Base-by-base conservation (phyloP, 2,113 vertebrate genomes). In the Gnathonemus longibarbis region DNA sequence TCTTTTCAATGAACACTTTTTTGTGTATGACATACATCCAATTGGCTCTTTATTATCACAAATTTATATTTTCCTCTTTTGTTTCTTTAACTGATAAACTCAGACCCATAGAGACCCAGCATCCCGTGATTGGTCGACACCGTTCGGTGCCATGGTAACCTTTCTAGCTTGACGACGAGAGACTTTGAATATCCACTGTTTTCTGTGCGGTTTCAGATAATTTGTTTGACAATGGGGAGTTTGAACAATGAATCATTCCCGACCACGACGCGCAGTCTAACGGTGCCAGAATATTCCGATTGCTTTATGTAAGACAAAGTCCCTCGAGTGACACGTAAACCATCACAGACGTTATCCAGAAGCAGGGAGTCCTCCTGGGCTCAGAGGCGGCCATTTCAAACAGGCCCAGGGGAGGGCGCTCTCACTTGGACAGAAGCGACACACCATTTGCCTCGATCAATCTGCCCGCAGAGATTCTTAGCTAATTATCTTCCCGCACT, bases 211-310 rank as follows among this genome's bases (percentile, higher is more conserved):
- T 56, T 87, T 87, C 85, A 52, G 48, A 53, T 87, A 87, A 87
- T 87, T 87, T 87, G 85, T 87, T 87, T 87, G 85, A 87, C 85
- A 87, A 87, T 87, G 31, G 85, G 48, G 85, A 53, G 85, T 50
- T 42, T 87, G 85, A 87, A 87, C 85, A 87, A 87, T 87, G 85
- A 87, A 87, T 87, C 49, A 53, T 50, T 56, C 27, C 50, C 85
- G 3, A 53, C 50, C 50, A 56, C 50, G 10, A 52, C 19, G 13
- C 4, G 6, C 85, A 10, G 15, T 24, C 31, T 21, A 53, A 39
- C 24, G 17, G 49, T 27, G 35, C 49, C 85, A 19, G 49, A 53
- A 53, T 53, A 87, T 35, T 87, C 31, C 48, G 31, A 87, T 56
- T 19, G 85, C 85, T 52, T 52, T 87, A 35, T 35, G 85, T 21